Conservation (phyloP, 2,113 vertebrate species). For the Lycaon pictus region DNA sequence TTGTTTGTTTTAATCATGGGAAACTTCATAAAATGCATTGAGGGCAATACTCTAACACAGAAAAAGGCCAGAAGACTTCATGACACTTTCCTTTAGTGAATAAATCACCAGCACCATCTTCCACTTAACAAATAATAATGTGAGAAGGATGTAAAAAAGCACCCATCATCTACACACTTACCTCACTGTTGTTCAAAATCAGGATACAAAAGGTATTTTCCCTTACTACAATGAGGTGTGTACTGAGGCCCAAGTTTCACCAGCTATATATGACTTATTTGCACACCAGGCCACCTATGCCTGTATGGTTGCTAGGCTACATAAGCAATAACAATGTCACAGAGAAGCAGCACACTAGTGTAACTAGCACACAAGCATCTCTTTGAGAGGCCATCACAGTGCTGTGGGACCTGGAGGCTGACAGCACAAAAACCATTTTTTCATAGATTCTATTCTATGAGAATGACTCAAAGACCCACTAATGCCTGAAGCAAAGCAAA, state of each 20-base stretch:
- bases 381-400: slow-evolving; percentile 38
- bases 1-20: slow-evolving; percentile 43
- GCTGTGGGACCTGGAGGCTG: background rate
- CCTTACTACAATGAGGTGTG: background rate
- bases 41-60: background rate
- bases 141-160: slow-evolving; percentile 1
- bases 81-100: slow-evolving; percentile 36
- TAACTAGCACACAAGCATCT: slow-evolving; percentile 55
- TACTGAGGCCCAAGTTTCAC: slow-evolving; percentile 14
- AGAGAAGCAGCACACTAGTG: slow-evolving; percentile 51
- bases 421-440: slow-evolving; percentile 54
- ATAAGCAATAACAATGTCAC: slow-evolving; percentile 11
- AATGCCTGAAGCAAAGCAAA: slow-evolving; percentile 61
- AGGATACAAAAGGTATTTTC: slow-evolving; percentile 24
- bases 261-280: slow-evolving; percentile 27
- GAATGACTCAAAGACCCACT: slow-evolving; percentile 62
- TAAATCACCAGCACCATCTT: slow-evolving; percentile 38
- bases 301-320: background rate
- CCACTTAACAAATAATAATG: background rate
- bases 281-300: slow-evolving; percentile 19
- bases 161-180: slow-evolving; percentile 51
- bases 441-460: slow-evolving; percentile 49
- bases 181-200: slow-evolving; percentile 54
- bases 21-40: slow-evolving; percentile 27
- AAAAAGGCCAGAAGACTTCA: slow-evolving; percentile 50